Conservation (phyloP, 2,113 vertebrate genomes). For the Chaenogobius annularis region DNA sequence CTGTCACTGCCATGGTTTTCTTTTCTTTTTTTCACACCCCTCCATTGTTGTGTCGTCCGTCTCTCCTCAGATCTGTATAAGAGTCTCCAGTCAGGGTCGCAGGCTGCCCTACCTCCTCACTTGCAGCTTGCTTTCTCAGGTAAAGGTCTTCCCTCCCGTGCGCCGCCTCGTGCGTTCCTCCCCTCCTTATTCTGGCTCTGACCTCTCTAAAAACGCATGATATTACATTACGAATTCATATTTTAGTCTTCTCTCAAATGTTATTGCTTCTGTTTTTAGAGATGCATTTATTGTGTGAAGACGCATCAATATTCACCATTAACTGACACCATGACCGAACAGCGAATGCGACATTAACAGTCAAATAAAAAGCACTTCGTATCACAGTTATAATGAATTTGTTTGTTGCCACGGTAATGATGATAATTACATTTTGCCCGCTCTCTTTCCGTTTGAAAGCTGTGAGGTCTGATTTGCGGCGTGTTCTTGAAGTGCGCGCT, state of each 20-base stretch:
- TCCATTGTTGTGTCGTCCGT: constrained; percentile 31
- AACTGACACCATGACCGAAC: no score
- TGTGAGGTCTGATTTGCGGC: background rate
- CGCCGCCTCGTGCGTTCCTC: constrained; percentile 11
- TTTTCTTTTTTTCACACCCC: background rate
- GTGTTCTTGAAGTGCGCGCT: background rate
- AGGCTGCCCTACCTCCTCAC: constrained; percentile 93
- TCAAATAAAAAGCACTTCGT: no score
- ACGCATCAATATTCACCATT: no score
- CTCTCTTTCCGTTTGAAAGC: no score
- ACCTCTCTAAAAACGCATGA: background rate
- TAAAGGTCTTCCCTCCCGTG: constrained; percentile 69
- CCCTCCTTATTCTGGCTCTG: background rate
- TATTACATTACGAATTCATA: background rate
- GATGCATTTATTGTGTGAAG: no score
- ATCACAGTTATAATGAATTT: no score
- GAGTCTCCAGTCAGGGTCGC: constrained; percentile 95
- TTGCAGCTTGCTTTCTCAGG: constrained; percentile 95
- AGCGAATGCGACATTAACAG: no score
- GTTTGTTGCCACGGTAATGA: no score
- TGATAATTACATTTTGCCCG: no score
- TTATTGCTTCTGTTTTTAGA: background rate
- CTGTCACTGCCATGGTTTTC: constrained; percentile 1
- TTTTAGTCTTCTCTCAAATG: background rate
- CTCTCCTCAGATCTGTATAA: constrained; percentile 90